These are phyloP conservation scores for Sebastes cheni DNA, from an alignment of 2,797 vertebrate species.

Conservation along the genomic window DNA sequence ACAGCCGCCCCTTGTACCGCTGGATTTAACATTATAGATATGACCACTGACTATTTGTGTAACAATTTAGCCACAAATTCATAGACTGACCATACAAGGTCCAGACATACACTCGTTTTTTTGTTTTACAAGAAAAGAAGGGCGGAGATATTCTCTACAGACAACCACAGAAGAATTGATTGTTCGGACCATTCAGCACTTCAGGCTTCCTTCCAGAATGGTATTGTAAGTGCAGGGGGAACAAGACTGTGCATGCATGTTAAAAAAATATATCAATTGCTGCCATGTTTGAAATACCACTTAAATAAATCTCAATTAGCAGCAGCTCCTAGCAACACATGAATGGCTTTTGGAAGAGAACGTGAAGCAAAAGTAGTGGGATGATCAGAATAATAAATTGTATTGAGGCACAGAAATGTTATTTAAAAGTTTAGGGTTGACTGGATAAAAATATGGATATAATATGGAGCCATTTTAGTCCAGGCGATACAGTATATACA, in stretches of 20 bases:
- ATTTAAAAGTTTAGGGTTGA: slow-evolving; percentile 46
- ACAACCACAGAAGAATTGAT: neutral
- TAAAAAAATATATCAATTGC: slow-evolving; percentile 24
- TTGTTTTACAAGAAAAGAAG: neutral
- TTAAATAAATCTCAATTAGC: slow-evolving; percentile 28
- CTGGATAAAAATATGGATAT: slow-evolving; percentile 41
- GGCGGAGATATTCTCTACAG: neutral
- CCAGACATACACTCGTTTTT: neutral
- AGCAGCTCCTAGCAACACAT: slow-evolving; percentile 33
- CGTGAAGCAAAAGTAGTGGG: slow-evolving; percentile 18
- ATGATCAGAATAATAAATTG: slow-evolving; percentile 34
- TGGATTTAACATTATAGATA: too few species aligned
- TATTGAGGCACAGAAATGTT: neutral
- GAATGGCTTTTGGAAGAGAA: slow-evolving; percentile 32
- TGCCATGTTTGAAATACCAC: slow-evolving; percentile 25
- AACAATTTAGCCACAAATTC: too few species aligned
- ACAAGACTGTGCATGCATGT: neutral
- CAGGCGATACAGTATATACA: slow-evolving; percentile 16
- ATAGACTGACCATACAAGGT: too few species aligned
- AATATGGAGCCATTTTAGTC: slow-evolving; percentile 43
- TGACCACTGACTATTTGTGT: too few species aligned
- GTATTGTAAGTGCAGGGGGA: neutral
- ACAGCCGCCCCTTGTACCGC: too few species aligned
- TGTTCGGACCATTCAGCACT: neutral
- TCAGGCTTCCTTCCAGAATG: neutral